A percentile compares a stretch with the other conserved stretches of the same genome.
Conservation (phyloP, 1,140 invertebrate species). For the Micrasema longulum region DNA sequence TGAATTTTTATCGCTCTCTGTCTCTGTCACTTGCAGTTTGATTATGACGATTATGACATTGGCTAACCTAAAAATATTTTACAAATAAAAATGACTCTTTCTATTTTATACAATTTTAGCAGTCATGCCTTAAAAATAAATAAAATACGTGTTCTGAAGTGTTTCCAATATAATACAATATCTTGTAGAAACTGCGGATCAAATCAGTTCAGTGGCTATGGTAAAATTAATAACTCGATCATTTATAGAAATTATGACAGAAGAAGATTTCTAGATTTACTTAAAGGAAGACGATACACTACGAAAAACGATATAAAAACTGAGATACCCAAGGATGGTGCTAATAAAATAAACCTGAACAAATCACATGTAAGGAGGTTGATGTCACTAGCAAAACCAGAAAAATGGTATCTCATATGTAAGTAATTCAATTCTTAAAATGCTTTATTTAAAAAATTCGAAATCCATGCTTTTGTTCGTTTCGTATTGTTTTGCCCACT, state of each 20-base stretch:
- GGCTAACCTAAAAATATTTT: constrained; percentile 25
- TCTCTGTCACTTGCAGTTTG: neutral
- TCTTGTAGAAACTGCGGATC: constrained; percentile 61
- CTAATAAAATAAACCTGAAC: constrained; percentile 58
- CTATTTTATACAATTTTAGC: constrained; percentile 33
- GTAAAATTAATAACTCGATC: constrained; percentile 42
- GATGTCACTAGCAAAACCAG: constrained; percentile 74
- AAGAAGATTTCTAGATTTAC: constrained; percentile 38
- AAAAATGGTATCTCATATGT: constrained; percentile 79
- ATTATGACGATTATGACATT: constrained; percentile 12
- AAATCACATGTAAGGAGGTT: constrained; percentile 73
- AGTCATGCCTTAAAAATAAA: constrained; percentile 32
- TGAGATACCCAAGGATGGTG: constrained; percentile 12
- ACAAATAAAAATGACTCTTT: constrained; percentile 41
- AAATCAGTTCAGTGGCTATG: constrained; percentile 62
- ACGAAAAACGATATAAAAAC: constrained; percentile 36
- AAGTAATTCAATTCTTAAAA: constrained; percentile 38
- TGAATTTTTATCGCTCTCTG: no score
- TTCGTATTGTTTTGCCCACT: no score
- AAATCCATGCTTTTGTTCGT: no score
- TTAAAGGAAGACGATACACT: constrained; percentile 30
- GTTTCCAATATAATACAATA: constrained; percentile 47
- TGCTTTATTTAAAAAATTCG: no score
- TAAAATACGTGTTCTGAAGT: constrained; percentile 26
- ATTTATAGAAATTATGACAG: constrained; percentile 38